phyloP scores from a whole-genome alignment of 2,797 vertebrate species.

The Meda fulgida region DNA sequence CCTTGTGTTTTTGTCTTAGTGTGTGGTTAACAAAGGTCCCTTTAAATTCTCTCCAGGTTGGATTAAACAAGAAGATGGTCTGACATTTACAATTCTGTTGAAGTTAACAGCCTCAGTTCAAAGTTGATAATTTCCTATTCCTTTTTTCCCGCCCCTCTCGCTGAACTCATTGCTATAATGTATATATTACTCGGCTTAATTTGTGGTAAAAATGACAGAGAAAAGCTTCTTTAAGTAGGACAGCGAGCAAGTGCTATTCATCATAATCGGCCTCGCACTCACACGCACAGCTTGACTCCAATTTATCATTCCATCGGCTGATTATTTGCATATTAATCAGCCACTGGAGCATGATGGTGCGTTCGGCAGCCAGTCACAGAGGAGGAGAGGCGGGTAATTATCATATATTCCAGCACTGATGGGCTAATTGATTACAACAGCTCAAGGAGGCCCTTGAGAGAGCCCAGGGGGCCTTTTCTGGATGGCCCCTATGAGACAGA shows the following conservation, averaged over 20 bases:
- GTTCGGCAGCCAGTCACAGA: conserved; percentile 56
- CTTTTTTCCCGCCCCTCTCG: conserved; percentile 28
- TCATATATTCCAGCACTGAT: conserved; percentile 91
- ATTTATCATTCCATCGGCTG: conserved; percentile 89
- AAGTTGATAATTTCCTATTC: conserved; percentile 73
- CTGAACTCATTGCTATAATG: conserved; percentile 77
- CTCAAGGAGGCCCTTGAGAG: conserved; percentile 80
- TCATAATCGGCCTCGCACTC: conserved; percentile 83
- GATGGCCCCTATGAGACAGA: conserved; percentile 66
- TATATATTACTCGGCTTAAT: conserved; percentile 84
- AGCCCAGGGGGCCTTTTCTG: conserved; percentile 63
- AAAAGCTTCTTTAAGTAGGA: conserved; percentile 88
- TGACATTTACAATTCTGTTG: conserved; percentile 45
- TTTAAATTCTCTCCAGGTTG: conserved; percentile 38
- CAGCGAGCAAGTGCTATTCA: conserved; percentile 86
- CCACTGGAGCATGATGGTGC: conserved; percentile 84
- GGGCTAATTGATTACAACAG: conserved; percentile 94
- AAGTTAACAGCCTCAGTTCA: conserved; percentile 61
- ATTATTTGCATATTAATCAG: conserved; percentile 96
- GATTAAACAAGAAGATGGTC: conserved; percentile 51
- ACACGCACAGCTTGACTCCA: conserved; percentile 82
- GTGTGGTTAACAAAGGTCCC: conserved; percentile 54
- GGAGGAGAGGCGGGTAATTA: conserved; percentile 86
- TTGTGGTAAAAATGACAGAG: conserved; percentile 84
- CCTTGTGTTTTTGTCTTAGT: not conserved